Evolutionary conservation across 2,113 vertebrate genomes (phyloP), one percentile per base, ranked within the genome.

Genomic region (Rhagologus leucostigma): DNA sequence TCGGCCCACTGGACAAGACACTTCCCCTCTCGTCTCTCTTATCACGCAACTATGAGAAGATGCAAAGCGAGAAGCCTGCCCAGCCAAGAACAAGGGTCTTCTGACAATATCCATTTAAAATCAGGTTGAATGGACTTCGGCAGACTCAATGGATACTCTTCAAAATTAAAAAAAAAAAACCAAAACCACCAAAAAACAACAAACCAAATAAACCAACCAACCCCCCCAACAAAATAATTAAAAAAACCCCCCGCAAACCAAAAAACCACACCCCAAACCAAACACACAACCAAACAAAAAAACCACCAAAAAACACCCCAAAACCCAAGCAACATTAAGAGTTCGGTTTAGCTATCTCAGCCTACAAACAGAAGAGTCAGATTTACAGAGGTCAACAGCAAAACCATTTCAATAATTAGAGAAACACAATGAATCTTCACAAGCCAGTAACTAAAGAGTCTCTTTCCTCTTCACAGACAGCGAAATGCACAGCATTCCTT

Each of bases 321-420:
- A 59, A 68, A 14, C 13, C 15, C 41, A 69, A 33, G 11, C 44
- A 52, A 47, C 20, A 32, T 41, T 20, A 90, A 42, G 11, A 50
- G 16, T 84, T 77, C 62, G 27, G 2, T 83, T 90, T 56, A 75
- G 42, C 27, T 22, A 57, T 20, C 30, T 63, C 64, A 35, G 35
- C 50, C 49, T 27, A 47, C 18, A 62, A 46, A 68, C 11, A 70
- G 50, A 84, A 39, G 41, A 87, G 33, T 59, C 33, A 30, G 49
- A 77, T 21, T 46, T 79, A 37, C 24, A 87, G 33, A 89, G 41
- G 20, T 78, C 65, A 92, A 57, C 30, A 93, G 50, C 41, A 90
- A 79, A 91, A 87, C 9, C 35, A 65, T 81, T 76, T 73, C 76
- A 93, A 79, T 78, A 81, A 92, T 69, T 76, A 64, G 42, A 84